Evolutionary conservation across 2,888 invertebrate genomes (phyloP).

Genomic region (Eupeodes luniger): DNA sequence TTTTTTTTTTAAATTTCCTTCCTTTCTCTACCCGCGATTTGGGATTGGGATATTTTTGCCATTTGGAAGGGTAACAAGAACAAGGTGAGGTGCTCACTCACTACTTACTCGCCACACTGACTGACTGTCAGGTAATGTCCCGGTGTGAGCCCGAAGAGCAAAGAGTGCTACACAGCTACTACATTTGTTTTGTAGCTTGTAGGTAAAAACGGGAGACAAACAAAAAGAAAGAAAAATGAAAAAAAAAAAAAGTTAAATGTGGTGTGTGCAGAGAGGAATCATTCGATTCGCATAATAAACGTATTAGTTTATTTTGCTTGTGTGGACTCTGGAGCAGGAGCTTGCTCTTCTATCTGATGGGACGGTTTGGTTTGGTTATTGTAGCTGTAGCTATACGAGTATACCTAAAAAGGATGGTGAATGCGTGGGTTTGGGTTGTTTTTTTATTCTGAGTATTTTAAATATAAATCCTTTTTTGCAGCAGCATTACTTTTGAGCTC

Average conservation of each 20-base stretch:
- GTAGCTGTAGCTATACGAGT: conserved; percentile 6
- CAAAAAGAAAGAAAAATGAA: conserved; percentile 20
- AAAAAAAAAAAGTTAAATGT: conserved; percentile 47
- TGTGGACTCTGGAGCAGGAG: conserved; percentile 35
- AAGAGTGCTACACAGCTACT: conserved; percentile 33
- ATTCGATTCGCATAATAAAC: conserved; percentile 65
- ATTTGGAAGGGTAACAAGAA: conserved; percentile 56
- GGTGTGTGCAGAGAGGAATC: conserved; percentile 53
- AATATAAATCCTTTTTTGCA: conserved; percentile 42
- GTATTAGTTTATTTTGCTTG: conserved; percentile 66
- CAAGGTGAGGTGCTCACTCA: conserved; percentile 57
- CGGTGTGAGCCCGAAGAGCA: conserved; percentile 35
- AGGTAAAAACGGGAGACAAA: conserved; percentile 57
- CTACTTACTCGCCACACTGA: conserved; percentile 23
- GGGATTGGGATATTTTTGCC: conserved; percentile 20
- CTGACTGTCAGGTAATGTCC: conserved; percentile 36
- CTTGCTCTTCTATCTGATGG: conserved; percentile 47
- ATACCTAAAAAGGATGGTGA: conserved; percentile 13
- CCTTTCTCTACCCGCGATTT: conserved; percentile 52
- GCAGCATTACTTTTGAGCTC: conserved; percentile 53
- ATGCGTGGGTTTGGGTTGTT: conserved; percentile 34
- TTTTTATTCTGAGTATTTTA: not conserved
- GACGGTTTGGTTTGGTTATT: conserved; percentile 18
- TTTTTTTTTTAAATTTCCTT: conserved; percentile 39
- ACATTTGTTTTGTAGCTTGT: conserved; percentile 48